phyloP scores from a whole-genome alignment of 2,113 vertebrate species.

The Acrocephalus arundinaceus region DNA sequence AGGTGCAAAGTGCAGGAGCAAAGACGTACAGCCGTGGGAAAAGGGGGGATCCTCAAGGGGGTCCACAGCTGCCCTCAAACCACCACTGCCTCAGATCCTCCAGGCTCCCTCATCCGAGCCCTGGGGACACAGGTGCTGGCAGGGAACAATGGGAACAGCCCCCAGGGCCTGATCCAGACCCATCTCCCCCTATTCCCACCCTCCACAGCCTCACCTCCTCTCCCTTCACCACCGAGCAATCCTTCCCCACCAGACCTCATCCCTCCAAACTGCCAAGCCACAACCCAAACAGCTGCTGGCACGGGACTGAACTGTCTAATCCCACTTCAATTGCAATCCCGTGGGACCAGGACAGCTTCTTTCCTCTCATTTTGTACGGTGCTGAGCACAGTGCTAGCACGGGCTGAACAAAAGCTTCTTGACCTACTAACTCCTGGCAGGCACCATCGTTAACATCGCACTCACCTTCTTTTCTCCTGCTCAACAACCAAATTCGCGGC shows the following conservation, averaged over 20 bases:
- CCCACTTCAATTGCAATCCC: background rate
- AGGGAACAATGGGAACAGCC: accelerated
- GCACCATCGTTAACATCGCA: conserved; percentile 6
- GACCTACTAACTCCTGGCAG: conserved; percentile 56
- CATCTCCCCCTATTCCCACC: background rate
- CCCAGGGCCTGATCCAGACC: background rate
- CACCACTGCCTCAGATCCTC: background rate
- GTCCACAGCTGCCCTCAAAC: background rate
- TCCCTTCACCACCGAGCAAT: background rate
- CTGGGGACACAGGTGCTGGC: accelerated
- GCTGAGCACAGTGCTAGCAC: background rate
- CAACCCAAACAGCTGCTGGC: background rate
- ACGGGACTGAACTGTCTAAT: background rate
- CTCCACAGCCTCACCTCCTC: background rate
- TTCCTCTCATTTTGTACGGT: conserved; percentile 3
- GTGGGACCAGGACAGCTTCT: conserved; percentile 31
- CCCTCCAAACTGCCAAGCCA: background rate
- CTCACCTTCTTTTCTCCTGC: conserved; percentile 28
- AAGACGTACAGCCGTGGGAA: accelerated
- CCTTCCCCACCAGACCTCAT: background rate
- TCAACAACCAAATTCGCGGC: background rate
- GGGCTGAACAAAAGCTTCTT: conserved; percentile 53
- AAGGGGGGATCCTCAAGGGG: accelerated
- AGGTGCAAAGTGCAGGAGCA: background rate
- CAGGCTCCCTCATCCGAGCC: accelerated